These are phyloP conservation scores for Vireo altiloquus DNA, from an alignment of 2,113 vertebrate genomes.

Conservation along the genomic window DNA sequence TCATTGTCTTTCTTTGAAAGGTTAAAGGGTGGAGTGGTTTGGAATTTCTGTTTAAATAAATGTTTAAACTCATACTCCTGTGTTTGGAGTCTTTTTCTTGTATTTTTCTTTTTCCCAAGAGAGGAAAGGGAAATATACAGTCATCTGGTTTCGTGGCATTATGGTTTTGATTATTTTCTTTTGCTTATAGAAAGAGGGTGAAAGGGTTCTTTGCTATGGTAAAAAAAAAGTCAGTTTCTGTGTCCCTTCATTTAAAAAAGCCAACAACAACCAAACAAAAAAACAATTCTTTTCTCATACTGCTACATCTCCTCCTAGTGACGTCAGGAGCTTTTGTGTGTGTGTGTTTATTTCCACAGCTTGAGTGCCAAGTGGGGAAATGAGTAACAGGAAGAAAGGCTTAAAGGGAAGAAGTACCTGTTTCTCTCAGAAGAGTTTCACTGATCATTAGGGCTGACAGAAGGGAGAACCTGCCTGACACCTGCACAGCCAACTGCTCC, in stretches of 20 bases:
- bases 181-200: background rate
- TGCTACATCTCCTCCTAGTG: background rate
- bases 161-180: background rate
- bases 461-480: background rate
- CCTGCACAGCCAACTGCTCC: background rate
- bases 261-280: background rate
- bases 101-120: background rate
- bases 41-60: slow-evolving; percentile 82
- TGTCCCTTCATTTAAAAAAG: background rate
- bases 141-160: background rate
- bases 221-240: background rate
- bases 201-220: background rate
- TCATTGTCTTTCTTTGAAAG: slow-evolving; percentile 68
- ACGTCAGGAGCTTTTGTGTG: background rate
- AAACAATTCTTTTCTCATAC: background rate
- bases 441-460: background rate
- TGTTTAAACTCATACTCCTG: slow-evolving; percentile 56
- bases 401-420: background rate
- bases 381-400: slow-evolving; percentile 1
- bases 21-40: slow-evolving; percentile 76
- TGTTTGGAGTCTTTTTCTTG: background rate
- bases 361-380: slow-evolving; percentile 7
- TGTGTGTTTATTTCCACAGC: slow-evolving; percentile 8
- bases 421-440: background rate
- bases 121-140: background rate